A percentile compares a stretch with the other conserved stretches of the same genome.
Conservation (phyloP, 2,888 invertebrate genomes). For the Eledone cirrhosa region DNA sequence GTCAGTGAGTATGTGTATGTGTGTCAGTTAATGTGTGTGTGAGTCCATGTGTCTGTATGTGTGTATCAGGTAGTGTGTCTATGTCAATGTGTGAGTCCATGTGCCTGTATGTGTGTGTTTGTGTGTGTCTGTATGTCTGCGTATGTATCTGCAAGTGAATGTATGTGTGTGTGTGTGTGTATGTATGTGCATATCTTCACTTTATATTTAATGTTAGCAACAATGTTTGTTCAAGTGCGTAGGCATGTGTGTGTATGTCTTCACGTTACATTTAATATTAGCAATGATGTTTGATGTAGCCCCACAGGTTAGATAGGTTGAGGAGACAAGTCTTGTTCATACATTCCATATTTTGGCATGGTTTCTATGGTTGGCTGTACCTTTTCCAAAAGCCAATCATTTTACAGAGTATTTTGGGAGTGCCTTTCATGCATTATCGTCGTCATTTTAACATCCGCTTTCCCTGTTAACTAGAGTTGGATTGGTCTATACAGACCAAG, state of each 20-base stretch:
- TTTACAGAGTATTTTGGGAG: too few species aligned
- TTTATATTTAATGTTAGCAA: neutral
- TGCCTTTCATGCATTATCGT: too few species aligned
- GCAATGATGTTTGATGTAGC: too few species aligned
- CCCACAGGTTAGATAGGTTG: too few species aligned
- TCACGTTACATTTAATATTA: too few species aligned
- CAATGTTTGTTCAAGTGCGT: neutral
- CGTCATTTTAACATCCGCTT: too few species aligned
- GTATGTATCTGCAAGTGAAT: neutral
- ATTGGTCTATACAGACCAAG: too few species aligned
- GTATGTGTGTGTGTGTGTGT: neutral
- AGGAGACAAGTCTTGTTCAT: too few species aligned
- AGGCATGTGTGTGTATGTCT: neutral
- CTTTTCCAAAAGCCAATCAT: too few species aligned
- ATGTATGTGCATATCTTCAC: neutral
- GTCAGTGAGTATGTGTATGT: neutral
- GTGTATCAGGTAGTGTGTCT: constrained; percentile 1
- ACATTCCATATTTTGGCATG: too few species aligned
- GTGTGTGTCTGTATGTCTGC: neutral
- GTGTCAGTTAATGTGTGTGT: neutral
- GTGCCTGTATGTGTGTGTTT: neutral
- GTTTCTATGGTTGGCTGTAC: too few species aligned
- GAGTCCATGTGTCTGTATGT: constrained; percentile 10
- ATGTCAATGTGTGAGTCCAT: neutral
- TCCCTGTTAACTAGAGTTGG: too few species aligned